These are phyloP conservation scores for Tortrix viridana DNA, from an alignment of 2,888 invertebrate species.

Conservation along the genomic window DNA sequence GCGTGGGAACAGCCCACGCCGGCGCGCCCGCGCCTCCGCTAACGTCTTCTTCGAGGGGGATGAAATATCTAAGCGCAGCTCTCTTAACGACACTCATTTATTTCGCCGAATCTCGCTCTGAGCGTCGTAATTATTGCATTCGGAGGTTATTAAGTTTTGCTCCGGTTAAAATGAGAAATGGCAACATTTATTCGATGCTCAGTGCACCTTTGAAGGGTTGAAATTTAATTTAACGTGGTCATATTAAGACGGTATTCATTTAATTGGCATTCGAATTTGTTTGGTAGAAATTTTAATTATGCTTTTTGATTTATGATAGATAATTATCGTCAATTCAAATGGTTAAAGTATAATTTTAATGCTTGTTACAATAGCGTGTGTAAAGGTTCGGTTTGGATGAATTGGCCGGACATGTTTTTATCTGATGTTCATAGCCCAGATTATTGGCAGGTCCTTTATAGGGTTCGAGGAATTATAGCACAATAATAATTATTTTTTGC, in stretches of 20 bases:
- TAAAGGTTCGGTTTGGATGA: too few species aligned
- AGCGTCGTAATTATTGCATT: conserved; percentile 81
- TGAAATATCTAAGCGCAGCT: conserved; percentile 82
- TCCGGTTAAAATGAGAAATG: conserved; percentile 82
- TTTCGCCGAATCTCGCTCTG: conserved; percentile 81
- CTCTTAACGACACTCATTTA: conserved; percentile 82
- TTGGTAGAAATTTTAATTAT: not conserved
- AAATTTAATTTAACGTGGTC: conserved; percentile 78
- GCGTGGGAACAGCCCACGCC: conserved; percentile 74
- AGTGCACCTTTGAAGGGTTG: conserved; percentile 77
- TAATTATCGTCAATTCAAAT: too few species aligned
- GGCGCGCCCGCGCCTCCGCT: conserved; percentile 59
- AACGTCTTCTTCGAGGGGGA: conserved; percentile 81
- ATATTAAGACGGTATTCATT: conserved; percentile 74
- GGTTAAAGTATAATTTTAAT: too few species aligned
- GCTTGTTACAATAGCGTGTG: too few species aligned
- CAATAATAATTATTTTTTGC: too few species aligned
- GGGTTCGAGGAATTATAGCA: too few species aligned
- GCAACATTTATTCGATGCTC: conserved; percentile 77
- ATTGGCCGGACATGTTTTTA: too few species aligned
- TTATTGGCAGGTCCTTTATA: too few species aligned
- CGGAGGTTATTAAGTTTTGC: conserved; percentile 83
- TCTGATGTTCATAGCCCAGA: too few species aligned
- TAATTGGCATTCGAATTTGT: conserved; percentile 52
- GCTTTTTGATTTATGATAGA: too few species aligned